Evolutionary conservation across 1,140 invertebrate genomes (phyloP), one percentile per base, ranked within the genome.

Genomic region (Conus ventricosus): DNA sequence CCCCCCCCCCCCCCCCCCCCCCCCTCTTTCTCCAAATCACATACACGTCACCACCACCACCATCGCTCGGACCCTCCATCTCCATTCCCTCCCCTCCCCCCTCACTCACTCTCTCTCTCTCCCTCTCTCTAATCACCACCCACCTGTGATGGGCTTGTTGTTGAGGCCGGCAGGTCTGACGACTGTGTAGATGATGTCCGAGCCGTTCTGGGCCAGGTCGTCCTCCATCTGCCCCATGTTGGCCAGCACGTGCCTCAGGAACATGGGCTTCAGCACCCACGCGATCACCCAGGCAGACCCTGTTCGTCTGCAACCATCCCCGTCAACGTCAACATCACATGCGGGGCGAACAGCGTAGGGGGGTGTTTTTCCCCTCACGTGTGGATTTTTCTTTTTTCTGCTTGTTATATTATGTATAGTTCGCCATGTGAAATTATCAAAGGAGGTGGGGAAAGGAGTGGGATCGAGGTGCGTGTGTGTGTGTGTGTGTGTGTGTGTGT

Each of bases 221-320:
- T 92, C 87, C 91, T 95, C 95, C 94, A 95, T 95, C 82, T 93
- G 90, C 25, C 91, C 85, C 94, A 95, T 93, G 89, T 92, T 94
- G 53, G 90, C 90, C 75, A 95, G 90, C 78, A 92, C 88, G 67
- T 91, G 92, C 11, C 92, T 88, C 67, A 95, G 86, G 85, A 92
- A 89, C 25, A 94, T 84, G 11, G 94, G 94, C 82, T 94, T 90
- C 20, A 95, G 55, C 7, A 95, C 82, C 87, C 92, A 92, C 85
- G 92, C 90, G n/a, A 94, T 91, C 53, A 94, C 86, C 82, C 92
- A 94, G n/a, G 93, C 57, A 91, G 89, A 23, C 88, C 86, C 15
- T 89, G 89, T 67, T 91, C 91, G 67, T 89, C 88, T 84, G 91
- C 85, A 82, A 81, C 39, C 39, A 39, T 6, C 71, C 8, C 23